phyloP scores from a whole-genome alignment of 2,888 invertebrate genomes.

The Poecilobothrus nobilitatus region DNA sequence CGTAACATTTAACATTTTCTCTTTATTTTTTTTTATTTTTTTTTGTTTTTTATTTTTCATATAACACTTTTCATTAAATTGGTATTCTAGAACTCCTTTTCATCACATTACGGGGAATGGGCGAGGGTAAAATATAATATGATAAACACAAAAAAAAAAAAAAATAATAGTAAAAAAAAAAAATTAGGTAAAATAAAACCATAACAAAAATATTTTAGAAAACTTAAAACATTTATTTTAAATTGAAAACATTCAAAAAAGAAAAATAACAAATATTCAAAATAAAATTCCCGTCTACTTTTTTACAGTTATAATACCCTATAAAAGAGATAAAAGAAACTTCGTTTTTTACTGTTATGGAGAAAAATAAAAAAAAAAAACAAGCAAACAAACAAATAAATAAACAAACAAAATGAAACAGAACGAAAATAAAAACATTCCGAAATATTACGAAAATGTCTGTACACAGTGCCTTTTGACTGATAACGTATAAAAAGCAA shows the following conservation, averaged over 20 bases:
- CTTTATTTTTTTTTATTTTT: too few relatives aligned
- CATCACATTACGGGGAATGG: too few relatives aligned
- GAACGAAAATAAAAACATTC: background rate
- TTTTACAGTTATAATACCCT: slow-evolving; percentile 1
- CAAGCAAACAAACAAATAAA: background rate
- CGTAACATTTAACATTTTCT: background rate
- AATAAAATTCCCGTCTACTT: background rate
- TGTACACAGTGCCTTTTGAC: background rate
- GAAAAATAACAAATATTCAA: background rate
- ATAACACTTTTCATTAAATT: too few relatives aligned
- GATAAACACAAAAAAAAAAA: too few relatives aligned
- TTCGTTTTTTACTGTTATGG: background rate
- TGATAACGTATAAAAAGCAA: background rate
- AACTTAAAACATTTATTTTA: slow-evolving; percentile 6
- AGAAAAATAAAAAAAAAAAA: background rate
- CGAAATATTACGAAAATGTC: background rate
- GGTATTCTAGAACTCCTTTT: background rate
- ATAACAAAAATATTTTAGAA: slow-evolving; percentile 1
- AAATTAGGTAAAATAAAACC: background rate
- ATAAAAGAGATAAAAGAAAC: slow-evolving; percentile 4
- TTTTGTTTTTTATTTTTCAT: too few relatives aligned
- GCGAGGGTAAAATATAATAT: too few relatives aligned
- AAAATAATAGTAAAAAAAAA: too few relatives aligned
- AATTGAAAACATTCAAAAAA: background rate
- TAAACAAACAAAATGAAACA: background rate